Conservation (phyloP, 2,113 vertebrate genomes). For the Rhinogobius similis region DNA sequence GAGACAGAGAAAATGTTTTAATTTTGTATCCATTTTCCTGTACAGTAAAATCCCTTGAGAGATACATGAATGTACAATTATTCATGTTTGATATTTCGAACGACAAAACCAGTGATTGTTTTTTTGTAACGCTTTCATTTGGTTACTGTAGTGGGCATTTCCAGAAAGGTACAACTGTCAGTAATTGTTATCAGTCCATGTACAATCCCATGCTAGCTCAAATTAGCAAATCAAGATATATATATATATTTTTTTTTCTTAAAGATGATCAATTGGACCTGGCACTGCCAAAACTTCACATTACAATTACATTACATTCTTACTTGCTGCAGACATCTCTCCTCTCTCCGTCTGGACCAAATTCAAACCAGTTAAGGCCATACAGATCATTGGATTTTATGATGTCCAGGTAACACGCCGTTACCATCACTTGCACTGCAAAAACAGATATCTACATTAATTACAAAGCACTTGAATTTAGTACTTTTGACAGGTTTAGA, state of each 20-base stretch:
- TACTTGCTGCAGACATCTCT: slow-evolving; percentile 50
- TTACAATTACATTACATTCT: slow-evolving; percentile 21
- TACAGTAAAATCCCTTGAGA: slow-evolving; percentile 45
- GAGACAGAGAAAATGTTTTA: slow-evolving; percentile 17
- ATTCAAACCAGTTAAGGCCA: slow-evolving; percentile 56
- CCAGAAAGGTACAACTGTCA: slow-evolving; percentile 31
- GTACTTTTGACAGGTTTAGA: background rate
- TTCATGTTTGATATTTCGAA: slow-evolving; percentile 56
- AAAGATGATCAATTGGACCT: slow-evolving; percentile 37
- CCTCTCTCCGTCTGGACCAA: slow-evolving; percentile 68
- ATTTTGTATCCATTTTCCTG: slow-evolving; percentile 14
- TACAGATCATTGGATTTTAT: slow-evolving; percentile 54
- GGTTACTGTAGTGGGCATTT: slow-evolving; percentile 37
- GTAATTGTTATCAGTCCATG: slow-evolving; percentile 1
- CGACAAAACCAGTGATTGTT: slow-evolving; percentile 44
- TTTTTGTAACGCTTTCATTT: slow-evolving; percentile 56
- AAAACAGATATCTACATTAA: background rate
- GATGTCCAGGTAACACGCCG: slow-evolving; percentile 64
- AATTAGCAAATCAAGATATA: slow-evolving; percentile 25
- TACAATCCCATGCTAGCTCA: slow-evolving; percentile 39
- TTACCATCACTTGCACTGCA: slow-evolving; percentile 54
- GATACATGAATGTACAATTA: slow-evolving; percentile 68
- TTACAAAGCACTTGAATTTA: background rate
- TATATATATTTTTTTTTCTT: slow-evolving; percentile 19
- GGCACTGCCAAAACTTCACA: slow-evolving; percentile 66